Base-by-base conservation (phyloP, 2,888 invertebrate genomes). In the Phaonia tiefii region DNA sequence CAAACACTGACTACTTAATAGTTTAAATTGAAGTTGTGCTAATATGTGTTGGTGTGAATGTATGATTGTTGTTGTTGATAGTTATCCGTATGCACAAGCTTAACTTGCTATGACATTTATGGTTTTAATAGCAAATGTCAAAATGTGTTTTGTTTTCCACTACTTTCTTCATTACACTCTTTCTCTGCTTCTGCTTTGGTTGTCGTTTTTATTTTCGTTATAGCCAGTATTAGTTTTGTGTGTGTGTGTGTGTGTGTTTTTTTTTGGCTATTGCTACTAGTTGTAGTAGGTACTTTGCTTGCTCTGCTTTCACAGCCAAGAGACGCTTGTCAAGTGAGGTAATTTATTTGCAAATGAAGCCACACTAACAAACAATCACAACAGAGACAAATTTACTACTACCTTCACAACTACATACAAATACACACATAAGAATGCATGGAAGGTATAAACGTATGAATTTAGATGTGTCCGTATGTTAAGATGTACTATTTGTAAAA, bases 91-190 rank as follows among this genome's bases (percentile, higher is more conserved):
- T 87, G 84, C 84, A 85, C 86, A 86, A 89, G 87, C 86, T 87
- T 88, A 86, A 89, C 86, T 86, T 86, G 85, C 86, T 87, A 87
- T 88, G 88, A 88, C 88, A 89, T 86, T 88, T 88, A 88, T 88
- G 89, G 87, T 87, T 83, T 84, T 82, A 75, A 79, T 85, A 85
- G 88, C 85, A 88, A 89, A 88, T 89, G 88, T 88, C 89, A 88
- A 87, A 87, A 88, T 89, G 85, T 87, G 86, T 84, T 84, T 67
- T 39, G 71, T 31, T 31, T 31, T 31, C 8, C 8, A 31, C 31
- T 31, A 5, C 31, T 8, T 8, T 31, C 31, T 31, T 3, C 31
- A 31, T 31, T 31, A 8, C 54, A 51, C 44, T 51, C 31, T 2
- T 17, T 15, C 58, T 60, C 26, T 20, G 22, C 17, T 60, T 37